These are phyloP conservation scores for Poeciliopsis paucimaculata DNA, from an alignment of 2,797 vertebrate genomes.

Conservation along the genomic window DNA sequence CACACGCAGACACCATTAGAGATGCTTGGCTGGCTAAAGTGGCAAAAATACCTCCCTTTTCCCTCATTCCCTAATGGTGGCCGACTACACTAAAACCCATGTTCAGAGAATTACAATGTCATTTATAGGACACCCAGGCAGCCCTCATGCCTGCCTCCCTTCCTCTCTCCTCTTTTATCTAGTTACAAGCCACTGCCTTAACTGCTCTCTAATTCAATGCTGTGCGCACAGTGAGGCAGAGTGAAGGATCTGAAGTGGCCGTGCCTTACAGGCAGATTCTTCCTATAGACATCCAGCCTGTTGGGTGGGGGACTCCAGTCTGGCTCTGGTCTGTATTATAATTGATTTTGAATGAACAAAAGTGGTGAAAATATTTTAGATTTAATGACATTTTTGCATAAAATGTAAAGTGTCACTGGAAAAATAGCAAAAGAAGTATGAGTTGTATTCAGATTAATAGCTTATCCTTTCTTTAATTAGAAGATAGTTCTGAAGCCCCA, in stretches of 20 bases:
- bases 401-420: not conserved
- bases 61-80: conserved; percentile 75
- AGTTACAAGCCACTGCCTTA: conserved; percentile 77
- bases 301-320: conserved; percentile 12
- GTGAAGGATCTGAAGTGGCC: conserved; percentile 55
- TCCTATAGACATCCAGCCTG: conserved; percentile 37
- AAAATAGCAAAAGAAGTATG: not conserved
- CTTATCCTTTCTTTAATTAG: not conserved
- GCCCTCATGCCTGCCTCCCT: conserved; percentile 60
- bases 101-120: conserved; percentile 84
- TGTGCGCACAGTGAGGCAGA: conserved; percentile 50
- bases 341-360: conserved; percentile 21
- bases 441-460: not conserved
- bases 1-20: conserved; percentile 63
- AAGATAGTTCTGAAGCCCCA: not conserved
- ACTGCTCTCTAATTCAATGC: conserved; percentile 74
- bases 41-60: conserved; percentile 74
- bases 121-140: conserved; percentile 81
- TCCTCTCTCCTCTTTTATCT: conserved; percentile 76
- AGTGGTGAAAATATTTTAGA: not conserved
- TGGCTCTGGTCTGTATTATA: conserved; percentile 6
- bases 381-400: not conserved
- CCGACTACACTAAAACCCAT: conserved; percentile 80
- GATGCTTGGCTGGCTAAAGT: conserved; percentile 78
- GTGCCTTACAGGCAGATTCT: conserved; percentile 55